Evolutionary conservation across 2,888 invertebrate species (phyloP).

Genomic region (Drosophila hamatofila): DNA sequence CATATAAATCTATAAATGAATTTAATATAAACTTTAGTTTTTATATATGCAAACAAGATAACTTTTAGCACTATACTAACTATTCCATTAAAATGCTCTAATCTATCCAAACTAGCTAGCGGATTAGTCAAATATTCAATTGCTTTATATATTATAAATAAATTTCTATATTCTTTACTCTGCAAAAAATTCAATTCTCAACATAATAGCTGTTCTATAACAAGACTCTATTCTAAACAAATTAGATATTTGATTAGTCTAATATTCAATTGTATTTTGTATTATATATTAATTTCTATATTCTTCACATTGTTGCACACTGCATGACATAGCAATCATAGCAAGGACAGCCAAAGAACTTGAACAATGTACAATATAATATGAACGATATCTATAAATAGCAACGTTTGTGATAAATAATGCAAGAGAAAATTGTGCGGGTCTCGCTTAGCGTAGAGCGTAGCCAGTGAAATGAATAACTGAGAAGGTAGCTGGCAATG

Average conservation of each 20-base stretch:
- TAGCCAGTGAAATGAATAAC: neutral
- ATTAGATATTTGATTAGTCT: neutral
- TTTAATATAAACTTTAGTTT: too few species aligned
- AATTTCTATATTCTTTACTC: too few species aligned
- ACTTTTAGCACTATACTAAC: too few species aligned
- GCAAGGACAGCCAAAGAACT: slow-evolving; percentile 6
- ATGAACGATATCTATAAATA: slow-evolving; percentile 63
- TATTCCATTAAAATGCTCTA: too few species aligned
- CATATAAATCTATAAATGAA: too few species aligned
- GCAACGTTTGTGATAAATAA: slow-evolving; percentile 67
- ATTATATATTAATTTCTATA: neutral
- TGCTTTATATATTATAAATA: too few species aligned
- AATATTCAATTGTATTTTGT: neutral
- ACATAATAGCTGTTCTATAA: neutral
- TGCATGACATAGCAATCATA: neutral
- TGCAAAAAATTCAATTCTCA: too few species aligned
- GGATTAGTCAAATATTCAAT: too few species aligned
- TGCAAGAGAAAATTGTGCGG: slow-evolving; percentile 60
- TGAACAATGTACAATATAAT: slow-evolving; percentile 27
- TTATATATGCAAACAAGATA: too few species aligned
- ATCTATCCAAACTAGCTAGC: too few species aligned
- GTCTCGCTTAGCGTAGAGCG: slow-evolving; percentile 15
- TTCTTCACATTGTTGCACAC: neutral
- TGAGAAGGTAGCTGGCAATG: neutral
- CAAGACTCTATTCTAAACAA: neutral